Base-by-base conservation (phyloP, 2,888 invertebrate genomes). In the Cerceris ruficornis region DNA sequence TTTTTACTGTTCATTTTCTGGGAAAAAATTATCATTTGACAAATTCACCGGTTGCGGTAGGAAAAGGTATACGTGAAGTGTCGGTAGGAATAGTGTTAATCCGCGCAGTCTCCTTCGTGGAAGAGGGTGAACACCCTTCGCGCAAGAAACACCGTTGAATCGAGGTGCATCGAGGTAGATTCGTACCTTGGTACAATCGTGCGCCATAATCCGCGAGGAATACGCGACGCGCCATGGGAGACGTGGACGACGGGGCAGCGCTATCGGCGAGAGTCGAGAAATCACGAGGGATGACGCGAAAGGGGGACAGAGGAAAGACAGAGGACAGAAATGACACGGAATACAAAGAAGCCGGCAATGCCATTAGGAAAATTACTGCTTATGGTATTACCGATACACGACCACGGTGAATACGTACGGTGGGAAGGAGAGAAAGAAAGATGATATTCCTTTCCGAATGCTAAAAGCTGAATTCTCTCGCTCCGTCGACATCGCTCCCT, bases 281-380 rank as follows among this genome's bases (percentile, higher is more conserved):
- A 43, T 50, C 68, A 50, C 52, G 61, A 50, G 65, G 52, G 28
- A 11, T 46, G 68, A 28, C 54, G 74, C 17, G 55, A 14, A 50
- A 55, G 57, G 49, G 62, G 67, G 46, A 14, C 57, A 52, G 41
- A 28, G 11, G 28, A n/a, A 58, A 64, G 69, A 66, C 43, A 66
- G 69, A 73, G 54, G 58, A 61, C 75, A 83, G 80, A 85, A 84
- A 83, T 81, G 84, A 71, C 80, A 81, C 80, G 60, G 83, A 84
- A 87, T 84, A 86, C 85, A 87, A 85, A 87, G 82, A 85, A 83
- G 77, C 83, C 75, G 82, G 86, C 87, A 86, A 87, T 87, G 88
- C 90, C 90, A 91, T 91, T 91, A 90, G 91, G 86, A 89, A 91
- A 91, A 90, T 90, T 90, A 90, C 89, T 85, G 87, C 86, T 88